Evolutionary conservation across 2,797 vertebrate genomes (phyloP), one percentile per base, ranked within the genome.

Genomic region (Parauchenoglanis punctatus): DNA sequence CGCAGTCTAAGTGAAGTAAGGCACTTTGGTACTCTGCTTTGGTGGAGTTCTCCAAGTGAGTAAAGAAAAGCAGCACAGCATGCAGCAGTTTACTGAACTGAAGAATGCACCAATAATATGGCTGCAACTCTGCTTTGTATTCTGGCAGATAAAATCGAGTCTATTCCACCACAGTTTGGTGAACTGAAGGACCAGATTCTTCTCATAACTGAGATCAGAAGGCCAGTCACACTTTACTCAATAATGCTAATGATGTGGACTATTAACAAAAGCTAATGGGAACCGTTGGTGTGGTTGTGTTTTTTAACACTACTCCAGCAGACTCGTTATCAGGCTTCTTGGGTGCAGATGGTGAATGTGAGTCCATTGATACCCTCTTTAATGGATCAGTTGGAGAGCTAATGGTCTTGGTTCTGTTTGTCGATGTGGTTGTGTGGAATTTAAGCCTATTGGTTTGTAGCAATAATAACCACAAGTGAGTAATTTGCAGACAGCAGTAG

Each of bases 381-480:
- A 85, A 84, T 77, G 59, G 76, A 58, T 35, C 63, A 77, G 58
- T 81, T 85, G 17, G 23, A 56, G 17, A 63, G 81, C 46, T 89
- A 84, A 56, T 85, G 58, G 54, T 87, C 25, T 15, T 78, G 35
- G 25, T 78, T 87, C 58, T 89, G 84, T 89, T 90, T 87, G 81
- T 40, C 70, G 4, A 81, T 12, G 76, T 80, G 68, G 87, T 81
- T 91, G 83, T 80, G 78, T 82, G 40, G 73, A 87, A 81, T 81
- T 89, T 18, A 81, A 87, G 44, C 86, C 49, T 28, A 8, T 49
- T 86, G 40, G 46, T 78, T 12, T 81, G 28, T 73, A 81, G 68
- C 65, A 73, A 65, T 54, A 13, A 59, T 54, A 80, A 61, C 49
- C 56, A 46, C 7, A 40, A 61, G 40, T 12, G 73, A 84, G 89